These are phyloP conservation scores for Nephrotoma flavescens DNA, from an alignment of 2,888 invertebrate species.

Conservation along the genomic window DNA sequence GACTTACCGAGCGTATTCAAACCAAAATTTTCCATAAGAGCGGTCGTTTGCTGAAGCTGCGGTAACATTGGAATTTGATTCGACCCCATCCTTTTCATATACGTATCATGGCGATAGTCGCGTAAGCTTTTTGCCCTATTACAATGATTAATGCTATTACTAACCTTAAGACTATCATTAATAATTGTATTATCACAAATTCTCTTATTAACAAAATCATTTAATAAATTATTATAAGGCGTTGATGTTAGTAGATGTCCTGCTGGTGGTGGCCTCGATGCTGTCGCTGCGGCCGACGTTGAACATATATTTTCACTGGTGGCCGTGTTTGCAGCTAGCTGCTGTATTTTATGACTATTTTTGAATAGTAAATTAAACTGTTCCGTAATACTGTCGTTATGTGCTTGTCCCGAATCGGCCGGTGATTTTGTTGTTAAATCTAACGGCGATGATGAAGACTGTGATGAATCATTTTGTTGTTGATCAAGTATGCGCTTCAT, in stretches of 20 bases:
- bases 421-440: background rate
- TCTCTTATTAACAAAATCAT: background rate
- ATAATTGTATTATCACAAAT: conserved; percentile 7
- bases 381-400: background rate
- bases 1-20: background rate
- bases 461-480: background rate
- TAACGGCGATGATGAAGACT: background rate
- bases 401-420: background rate
- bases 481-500: background rate
- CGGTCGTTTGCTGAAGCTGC: background rate
- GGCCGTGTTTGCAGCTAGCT: background rate
- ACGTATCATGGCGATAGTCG: background rate
- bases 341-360: conserved; percentile 2
- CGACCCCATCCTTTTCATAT: background rate
- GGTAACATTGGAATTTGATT: background rate
- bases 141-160: background rate
- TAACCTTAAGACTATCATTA: background rate
- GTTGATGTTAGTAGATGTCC: background rate
- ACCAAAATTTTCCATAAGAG: background rate
- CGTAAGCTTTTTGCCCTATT: background rate
- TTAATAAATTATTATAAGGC: conserved; percentile 1
- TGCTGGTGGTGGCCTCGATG: background rate
- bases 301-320: background rate
- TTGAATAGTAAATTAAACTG: background rate
- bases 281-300: background rate